Base-by-base conservation (phyloP, 2,113 vertebrate genomes). In the Pyxicephalus adspersus region DNA sequence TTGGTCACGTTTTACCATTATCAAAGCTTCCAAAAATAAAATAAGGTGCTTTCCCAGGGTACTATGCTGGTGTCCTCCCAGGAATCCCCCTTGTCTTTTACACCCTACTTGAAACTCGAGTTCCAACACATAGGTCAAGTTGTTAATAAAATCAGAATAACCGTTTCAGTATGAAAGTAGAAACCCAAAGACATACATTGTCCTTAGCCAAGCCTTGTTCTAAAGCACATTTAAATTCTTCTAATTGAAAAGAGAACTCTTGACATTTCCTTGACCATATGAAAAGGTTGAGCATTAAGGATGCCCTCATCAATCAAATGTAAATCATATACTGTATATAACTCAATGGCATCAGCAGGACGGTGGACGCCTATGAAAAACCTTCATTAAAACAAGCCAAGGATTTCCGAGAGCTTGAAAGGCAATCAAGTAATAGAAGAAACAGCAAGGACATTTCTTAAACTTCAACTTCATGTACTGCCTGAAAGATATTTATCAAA, bases 301-400 rank as follows among this genome's bases (percentile, higher is more conserved):
- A 26, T 19, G 28, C 68, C 16, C 50, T 75, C 70, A 81, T 81
- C 80, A 74, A 81, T 81, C 80, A 81, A 38, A 61, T 22, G 54
- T 28, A 66, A 45, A 57, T 78, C 76, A 81, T 63, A 66, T 66
- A 38, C 71, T 60, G 19, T 29, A 50, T 64, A 26, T 66, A 64
- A 66, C 75, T 81, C 29, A 18, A 64, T 81, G 68, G 61, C 79
- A 73, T 81, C 79, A 73, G 79, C 79, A 81, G 61, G 68, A 73
- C 25, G 26, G 17, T 20, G 31, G 58, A 31, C 73, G 28, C 60
- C 68, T 55, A 29, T 31, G 28, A 81, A 38, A 65, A 34, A 65
- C 45, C 61, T 26, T 45, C 60, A 45, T 28, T 51, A 52, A 11
- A 54, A 52, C 23, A 66, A 81, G 71, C 61, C 75, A 64, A 64